phyloP scores from a whole-genome alignment of 2,797 vertebrate genomes.

The Anolis apletophallus region DNA sequence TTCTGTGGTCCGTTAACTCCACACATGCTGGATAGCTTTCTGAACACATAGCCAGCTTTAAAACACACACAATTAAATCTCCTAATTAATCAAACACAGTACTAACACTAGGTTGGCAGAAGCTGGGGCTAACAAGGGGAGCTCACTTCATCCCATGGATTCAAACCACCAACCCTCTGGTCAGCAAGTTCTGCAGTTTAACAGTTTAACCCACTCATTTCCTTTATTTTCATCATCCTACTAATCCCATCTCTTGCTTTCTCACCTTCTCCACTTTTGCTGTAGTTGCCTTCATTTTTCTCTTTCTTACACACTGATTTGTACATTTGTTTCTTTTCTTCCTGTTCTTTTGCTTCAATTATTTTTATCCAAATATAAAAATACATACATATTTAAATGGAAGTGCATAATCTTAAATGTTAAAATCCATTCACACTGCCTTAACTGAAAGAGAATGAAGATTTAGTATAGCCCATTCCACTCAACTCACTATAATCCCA shows the following conservation, averaged over 20 bases:
- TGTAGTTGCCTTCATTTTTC: not conserved
- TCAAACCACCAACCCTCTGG: too few species aligned
- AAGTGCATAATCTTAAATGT: not conserved
- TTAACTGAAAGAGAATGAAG: not conserved
- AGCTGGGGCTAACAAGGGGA: too few species aligned
- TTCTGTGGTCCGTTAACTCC: too few species aligned
- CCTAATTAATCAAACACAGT: too few species aligned
- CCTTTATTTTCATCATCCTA: not conserved
- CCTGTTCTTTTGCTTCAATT: not conserved
- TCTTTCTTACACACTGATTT: not conserved
- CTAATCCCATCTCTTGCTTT: not conserved
- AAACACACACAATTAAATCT: too few species aligned
- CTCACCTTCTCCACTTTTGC: not conserved
- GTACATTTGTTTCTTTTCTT: not conserved
- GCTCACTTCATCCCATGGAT: too few species aligned
- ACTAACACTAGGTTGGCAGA: too few species aligned
- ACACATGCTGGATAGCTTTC: too few species aligned
- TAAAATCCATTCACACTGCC: not conserved
- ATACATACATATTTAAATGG: not conserved
- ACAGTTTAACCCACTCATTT: too few species aligned
- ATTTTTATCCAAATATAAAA: not conserved
- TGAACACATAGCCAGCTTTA: too few species aligned
- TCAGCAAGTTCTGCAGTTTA: too few species aligned
- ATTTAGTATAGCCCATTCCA: not conserved
- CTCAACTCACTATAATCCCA: not conserved